Evolutionary conservation across 2,113 vertebrate genomes (phyloP).

Genomic region (Clarias magur): DNA sequence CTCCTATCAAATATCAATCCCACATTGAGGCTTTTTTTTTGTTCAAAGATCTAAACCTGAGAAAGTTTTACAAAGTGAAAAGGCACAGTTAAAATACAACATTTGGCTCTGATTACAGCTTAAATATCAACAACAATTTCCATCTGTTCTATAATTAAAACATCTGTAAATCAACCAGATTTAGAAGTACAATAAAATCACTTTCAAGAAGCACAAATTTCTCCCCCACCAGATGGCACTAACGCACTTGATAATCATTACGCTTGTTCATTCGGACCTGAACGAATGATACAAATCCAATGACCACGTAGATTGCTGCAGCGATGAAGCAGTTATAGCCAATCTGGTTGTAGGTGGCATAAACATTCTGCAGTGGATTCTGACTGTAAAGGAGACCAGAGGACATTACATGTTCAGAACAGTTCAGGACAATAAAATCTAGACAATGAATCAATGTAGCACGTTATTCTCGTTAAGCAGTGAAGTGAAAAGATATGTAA

Average conservation of each 20-base stretch:
- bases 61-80: slow-evolving; percentile 13
- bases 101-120: background rate
- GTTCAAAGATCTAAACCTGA: background rate
- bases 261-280: slow-evolving; percentile 81
- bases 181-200: slow-evolving; percentile 1
- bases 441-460: background rate
- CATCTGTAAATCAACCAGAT: background rate
- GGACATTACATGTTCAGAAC: background rate
- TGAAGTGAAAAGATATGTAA: background rate
- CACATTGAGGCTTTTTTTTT: slow-evolving; percentile 2
- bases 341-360: slow-evolving; percentile 76
- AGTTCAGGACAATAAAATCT: background rate
- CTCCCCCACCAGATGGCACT: slow-evolving; percentile 46
- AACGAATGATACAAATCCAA: slow-evolving; percentile 79
- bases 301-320: slow-evolving; percentile 76
- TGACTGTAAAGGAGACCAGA: slow-evolving; percentile 37
- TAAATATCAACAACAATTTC: slow-evolving; percentile 22
- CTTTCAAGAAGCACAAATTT: background rate
- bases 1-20: background rate
- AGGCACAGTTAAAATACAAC: background rate
- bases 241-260: slow-evolving; percentile 84
- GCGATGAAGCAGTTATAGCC: slow-evolving; percentile 89
- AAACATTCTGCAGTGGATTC: slow-evolving; percentile 66
- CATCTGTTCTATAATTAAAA: background rate
- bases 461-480: background rate